Evolutionary conservation across 2,797 vertebrate genomes (phyloP), one percentile per base, ranked within the genome.

Genomic region (Discoglossus pictus): DNA sequence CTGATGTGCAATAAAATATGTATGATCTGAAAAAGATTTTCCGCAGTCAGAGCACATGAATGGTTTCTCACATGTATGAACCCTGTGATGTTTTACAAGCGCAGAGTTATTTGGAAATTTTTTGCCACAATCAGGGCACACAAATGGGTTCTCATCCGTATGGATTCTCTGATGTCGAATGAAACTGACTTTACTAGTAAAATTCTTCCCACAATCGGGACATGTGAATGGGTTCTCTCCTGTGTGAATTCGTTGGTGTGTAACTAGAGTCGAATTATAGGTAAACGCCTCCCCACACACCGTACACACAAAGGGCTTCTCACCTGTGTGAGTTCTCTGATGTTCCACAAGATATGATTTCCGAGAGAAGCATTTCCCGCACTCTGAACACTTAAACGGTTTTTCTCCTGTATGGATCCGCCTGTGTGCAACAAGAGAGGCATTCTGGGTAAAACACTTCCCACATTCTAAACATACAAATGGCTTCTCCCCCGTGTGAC

Each of bases 341-440:
- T 86, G 84, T 51, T 79, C 73, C 27, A 79, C 69, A 15, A 82
- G 73, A 65, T 81, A 81, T 12, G 79, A 78, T 58, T 78, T 84
- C 44, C 78, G 81, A 1, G 79, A 74, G 18, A 86, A 86, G 72
- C 79, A 72, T 54, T 83, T 86, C 10, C 83, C 83, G 18, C 84
- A 86, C 46, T 83, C 56, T 15, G 69, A 36, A 25, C 84, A 84
- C 38, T 79, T 75, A 3, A 64, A 74, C 2, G 80, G 74, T 9
- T 82, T 83, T 60, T 82, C 82, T 48, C 79, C 81, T 12, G 75
- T 78, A 51, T 77, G 79, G 24, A 67, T 50, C 42, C 66, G 42
- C 5, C 74, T 73, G 54, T 75, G 76, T 38, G 67, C 20, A 7
- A 83, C 60, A 16, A 73, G 78, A 13, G 48, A 68, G 8, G 80